A percentile compares a stretch with the other conserved stretches of the same genome.
phyloP scores from a whole-genome alignment of 2,888 invertebrate species.

The Agrypnus murinus region DNA sequence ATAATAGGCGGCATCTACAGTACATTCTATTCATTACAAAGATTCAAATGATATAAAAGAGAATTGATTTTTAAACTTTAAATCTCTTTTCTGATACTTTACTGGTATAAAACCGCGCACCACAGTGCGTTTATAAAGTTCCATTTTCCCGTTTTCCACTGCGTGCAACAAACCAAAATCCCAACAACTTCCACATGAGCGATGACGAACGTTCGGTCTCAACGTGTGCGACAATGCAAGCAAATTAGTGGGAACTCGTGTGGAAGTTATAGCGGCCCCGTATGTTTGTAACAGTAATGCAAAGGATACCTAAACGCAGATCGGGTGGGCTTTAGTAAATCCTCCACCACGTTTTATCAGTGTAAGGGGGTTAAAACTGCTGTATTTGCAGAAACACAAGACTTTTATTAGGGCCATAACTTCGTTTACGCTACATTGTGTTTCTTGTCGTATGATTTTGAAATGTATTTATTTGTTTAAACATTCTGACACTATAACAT shows the following conservation, averaged over 20 bases:
- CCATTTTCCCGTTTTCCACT: slow-evolving; percentile 63
- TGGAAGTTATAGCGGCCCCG: slow-evolving; percentile 68
- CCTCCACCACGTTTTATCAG: slow-evolving; percentile 67
- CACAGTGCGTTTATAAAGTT: slow-evolving; percentile 46
- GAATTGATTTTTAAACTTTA: slow-evolving; percentile 35
- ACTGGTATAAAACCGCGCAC: not conserved
- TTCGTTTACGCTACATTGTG: slow-evolving; percentile 61
- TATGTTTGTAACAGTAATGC: slow-evolving; percentile 60
- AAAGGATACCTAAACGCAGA: slow-evolving; percentile 61
- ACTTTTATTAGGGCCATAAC: slow-evolving; percentile 63
- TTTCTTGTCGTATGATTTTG: slow-evolving; percentile 31
- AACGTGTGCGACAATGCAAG: slow-evolving; percentile 66
- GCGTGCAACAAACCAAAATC: slow-evolving; percentile 63
- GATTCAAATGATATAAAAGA: not conserved
- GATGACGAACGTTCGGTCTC: slow-evolving; percentile 65
- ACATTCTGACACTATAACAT: not conserved
- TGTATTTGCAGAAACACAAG: slow-evolving; percentile 67
- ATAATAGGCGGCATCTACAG: not conserved
- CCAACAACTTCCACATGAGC: slow-evolving; percentile 66
- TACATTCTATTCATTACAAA: not conserved
- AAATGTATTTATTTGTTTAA: not conserved
- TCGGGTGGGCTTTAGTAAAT: slow-evolving; percentile 64
- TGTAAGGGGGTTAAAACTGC: slow-evolving; percentile 68
- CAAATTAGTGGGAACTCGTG: slow-evolving; percentile 69
- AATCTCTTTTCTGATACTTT: slow-evolving; percentile 22